phyloP scores from a whole-genome alignment of 2,888 invertebrate genomes.

The Frankliniella intonsa region DNA sequence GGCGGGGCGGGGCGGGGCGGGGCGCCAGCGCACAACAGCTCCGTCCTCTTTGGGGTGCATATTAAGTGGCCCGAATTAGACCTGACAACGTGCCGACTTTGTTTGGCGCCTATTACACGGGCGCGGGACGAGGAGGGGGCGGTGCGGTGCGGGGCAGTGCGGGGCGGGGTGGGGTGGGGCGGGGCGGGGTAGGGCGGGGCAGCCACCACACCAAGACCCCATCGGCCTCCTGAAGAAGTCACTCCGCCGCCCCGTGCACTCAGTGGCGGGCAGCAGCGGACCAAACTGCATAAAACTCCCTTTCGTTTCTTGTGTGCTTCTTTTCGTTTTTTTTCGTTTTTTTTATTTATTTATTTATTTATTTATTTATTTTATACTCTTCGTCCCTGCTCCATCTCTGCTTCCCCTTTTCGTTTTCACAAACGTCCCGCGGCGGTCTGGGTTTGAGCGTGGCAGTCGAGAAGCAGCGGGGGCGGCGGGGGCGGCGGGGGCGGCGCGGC shows the following conservation, averaged over 20 bases:
- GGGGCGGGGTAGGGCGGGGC: too few relatives aligned
- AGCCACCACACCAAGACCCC: too few relatives aligned
- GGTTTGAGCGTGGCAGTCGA: neutral
- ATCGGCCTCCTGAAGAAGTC: neutral
- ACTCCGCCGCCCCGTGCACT: neutral
- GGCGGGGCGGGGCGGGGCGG: neutral
- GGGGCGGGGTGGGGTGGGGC: too few relatives aligned
- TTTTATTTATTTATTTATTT: neutral
- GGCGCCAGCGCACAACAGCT: too few relatives aligned
- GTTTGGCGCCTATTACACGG: constrained; percentile 11
- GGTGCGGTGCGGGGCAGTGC: neutral
- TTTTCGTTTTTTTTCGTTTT: neutral
- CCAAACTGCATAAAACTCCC: neutral
- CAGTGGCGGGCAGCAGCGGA: neutral
- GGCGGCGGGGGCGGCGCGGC: neutral
- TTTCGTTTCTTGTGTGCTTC: neutral
- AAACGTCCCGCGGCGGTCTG: neutral
- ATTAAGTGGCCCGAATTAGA: constrained; percentile 25
- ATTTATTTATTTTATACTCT: neutral
- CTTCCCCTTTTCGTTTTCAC: neutral
- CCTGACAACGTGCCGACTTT: constrained; percentile 4
- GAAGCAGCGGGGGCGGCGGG: neutral
- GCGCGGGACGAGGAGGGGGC: neutral
- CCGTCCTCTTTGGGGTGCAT: neutral
- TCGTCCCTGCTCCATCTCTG: neutral